These are phyloP conservation scores for Struthio camelus DNA, from an alignment of 2,113 vertebrate species.

Conservation along the genomic window DNA sequence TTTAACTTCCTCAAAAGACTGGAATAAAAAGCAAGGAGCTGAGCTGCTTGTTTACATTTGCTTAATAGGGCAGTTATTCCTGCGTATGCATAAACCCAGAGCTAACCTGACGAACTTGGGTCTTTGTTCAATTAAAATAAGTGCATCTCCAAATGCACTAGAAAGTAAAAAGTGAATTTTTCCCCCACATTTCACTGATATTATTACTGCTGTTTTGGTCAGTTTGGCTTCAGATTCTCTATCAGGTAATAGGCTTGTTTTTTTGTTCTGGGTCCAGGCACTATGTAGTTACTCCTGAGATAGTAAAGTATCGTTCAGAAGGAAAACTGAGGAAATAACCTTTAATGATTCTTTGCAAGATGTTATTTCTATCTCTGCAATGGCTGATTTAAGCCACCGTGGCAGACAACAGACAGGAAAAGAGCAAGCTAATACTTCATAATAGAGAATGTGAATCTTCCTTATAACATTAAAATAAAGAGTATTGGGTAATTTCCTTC, in stretches of 20 bases:
- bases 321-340: constrained; percentile 29
- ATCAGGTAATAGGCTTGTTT: neutral
- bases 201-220: too few species aligned
- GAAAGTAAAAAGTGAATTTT: neutral
- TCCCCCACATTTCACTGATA: neutral
- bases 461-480: neutral
- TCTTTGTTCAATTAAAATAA: neutral
- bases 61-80: neutral
- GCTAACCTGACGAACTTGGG: neutral
- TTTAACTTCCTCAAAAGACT: too few species aligned
- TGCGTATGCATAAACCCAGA: neutral
- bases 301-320: neutral
- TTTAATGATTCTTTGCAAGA: constrained; percentile 4
- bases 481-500: neutral
- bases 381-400: neutral
- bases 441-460: neutral
- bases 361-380: neutral
- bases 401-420: neutral
- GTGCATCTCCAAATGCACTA: neutral
- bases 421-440: neutral
- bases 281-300: neutral
- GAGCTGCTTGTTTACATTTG: neutral
- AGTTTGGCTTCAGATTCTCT: neutral
- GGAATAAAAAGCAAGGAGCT: neutral
- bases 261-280: neutral